A percentile compares a stretch with the other conserved stretches of the same genome.
These are phyloP conservation scores for Lycia hirtaria DNA, from an alignment of 2,888 invertebrate species.

Conservation along the genomic window DNA sequence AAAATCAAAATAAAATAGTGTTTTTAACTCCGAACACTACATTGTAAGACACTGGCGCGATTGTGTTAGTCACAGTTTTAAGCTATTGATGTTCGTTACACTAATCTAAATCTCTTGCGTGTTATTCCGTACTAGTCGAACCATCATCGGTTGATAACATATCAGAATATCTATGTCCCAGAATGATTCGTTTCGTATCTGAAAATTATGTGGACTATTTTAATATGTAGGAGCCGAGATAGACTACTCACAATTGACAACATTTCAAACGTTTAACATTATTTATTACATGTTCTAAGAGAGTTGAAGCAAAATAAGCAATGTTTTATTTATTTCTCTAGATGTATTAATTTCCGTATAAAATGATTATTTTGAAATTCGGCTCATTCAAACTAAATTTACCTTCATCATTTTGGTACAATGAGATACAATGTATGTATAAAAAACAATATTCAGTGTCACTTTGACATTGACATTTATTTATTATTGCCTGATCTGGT, in stretches of 20 bases:
- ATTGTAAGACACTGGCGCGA: slow-evolving; percentile 70
- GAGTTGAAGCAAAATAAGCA: no score
- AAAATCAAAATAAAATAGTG: slow-evolving; percentile 66
- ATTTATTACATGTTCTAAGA: no score
- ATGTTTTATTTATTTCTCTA: no score
- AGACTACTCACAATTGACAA: slow-evolving; percentile 33
- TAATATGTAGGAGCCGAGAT: slow-evolving; percentile 47
- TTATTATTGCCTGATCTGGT: no score
- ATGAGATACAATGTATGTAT: no score
- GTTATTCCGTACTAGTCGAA: slow-evolving; percentile 59
- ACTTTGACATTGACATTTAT: no score
- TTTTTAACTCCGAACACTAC: slow-evolving; percentile 56
- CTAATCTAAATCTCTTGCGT: slow-evolving; percentile 46
- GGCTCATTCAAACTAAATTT: no score
- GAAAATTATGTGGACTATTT: slow-evolving; percentile 67
- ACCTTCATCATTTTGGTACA: no score
- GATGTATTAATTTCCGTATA: no score
- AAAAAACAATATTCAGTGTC: no score
- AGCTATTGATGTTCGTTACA: slow-evolving; percentile 41
- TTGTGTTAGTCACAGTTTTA: slow-evolving; percentile 64
- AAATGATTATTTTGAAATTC: no score
- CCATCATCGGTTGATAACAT: slow-evolving; percentile 60
- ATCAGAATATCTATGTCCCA: slow-evolving; percentile 66
- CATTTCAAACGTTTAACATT: no score
- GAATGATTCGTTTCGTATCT: slow-evolving; percentile 69